Evolutionary conservation across 2,888 invertebrate species (phyloP), one percentile per base, ranked within the genome.

Genomic region (Drosophila picticornis): DNA sequence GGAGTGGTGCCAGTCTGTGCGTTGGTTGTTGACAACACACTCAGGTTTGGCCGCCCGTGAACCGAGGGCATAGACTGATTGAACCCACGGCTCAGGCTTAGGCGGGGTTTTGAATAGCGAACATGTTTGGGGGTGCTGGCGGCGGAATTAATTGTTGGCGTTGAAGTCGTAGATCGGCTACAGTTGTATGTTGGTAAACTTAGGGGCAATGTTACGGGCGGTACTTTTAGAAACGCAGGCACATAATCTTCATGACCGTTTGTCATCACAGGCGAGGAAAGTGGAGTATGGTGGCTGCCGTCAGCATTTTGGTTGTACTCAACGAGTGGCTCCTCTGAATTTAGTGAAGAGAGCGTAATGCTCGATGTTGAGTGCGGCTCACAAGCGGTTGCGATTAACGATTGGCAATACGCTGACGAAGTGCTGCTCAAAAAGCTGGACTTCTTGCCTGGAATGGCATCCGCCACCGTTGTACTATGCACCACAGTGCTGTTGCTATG

Each of bases 61-160:
- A 93, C 93, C 53, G 93, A 93, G 50, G 93, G 93, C 93, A 93
- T 92, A 34, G 93, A 93, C 71, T 91, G 92, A 83, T 93, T 92
- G 60, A 92, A 91, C 60, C 91, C 92, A n/a, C 93, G 91, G 63
- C 93, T 93, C 67, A 93, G 83, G 74, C 93, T 93, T 34, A 93
- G 80, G 7, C 93, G 92, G 1, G 93, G 93, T 77, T 93, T 93
- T 3, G 91, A 88, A 64, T 93, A 93, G 50, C 93, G 93, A 36
- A 89, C 80, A 75, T 91, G 92, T 70, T 93, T 93, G 52, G 93
- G 93, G 36, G 93, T 93, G 65, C 90, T 93, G 46, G 93, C 89
- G 16, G 93, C 92, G 11, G 93, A 93, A 32, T 84, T 91, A 43
- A 85, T 84, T 22, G 84, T 84, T 31, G 87, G 77, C 77, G 71